These are phyloP conservation scores for Philereme transversata DNA, from an alignment of 2,888 invertebrate species.

Conservation along the genomic window DNA sequence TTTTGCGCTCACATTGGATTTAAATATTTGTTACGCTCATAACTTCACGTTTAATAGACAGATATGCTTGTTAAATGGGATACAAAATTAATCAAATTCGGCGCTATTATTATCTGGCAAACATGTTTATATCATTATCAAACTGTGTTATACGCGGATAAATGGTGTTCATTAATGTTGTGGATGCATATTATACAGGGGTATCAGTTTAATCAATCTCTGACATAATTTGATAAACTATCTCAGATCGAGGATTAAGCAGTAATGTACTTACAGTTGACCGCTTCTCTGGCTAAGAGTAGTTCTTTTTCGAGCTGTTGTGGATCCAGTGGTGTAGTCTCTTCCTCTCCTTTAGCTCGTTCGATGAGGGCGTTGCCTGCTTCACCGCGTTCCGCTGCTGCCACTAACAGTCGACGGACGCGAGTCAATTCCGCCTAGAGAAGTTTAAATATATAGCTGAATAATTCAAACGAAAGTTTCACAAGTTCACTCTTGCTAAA, in stretches of 20 bases:
- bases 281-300: slow-evolving; percentile 90
- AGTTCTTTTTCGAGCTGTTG: slow-evolving; percentile 88
- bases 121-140: background rate
- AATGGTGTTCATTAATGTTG: background rate
- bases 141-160: background rate
- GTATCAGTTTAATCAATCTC: background rate
- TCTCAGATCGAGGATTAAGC: background rate
- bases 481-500: background rate
- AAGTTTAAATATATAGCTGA: too few relatives aligned
- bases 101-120: too few relatives aligned
- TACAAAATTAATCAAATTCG: background rate
- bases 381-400: slow-evolving; percentile 84
- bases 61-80: background rate
- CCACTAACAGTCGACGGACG: slow-evolving; percentile 86
- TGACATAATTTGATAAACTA: background rate
- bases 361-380: slow-evolving; percentile 78
- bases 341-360: slow-evolving; percentile 81
- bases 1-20: slow-evolving; percentile 11
- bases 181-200: background rate
- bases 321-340: slow-evolving; percentile 81
- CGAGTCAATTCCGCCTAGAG: slow-evolving; percentile 87
- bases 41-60: background rate
- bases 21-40: background rate
- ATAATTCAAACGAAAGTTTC: background rate
- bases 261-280: slow-evolving; percentile 76